A percentile compares a stretch with the other conserved stretches of the same genome.
phyloP scores from a whole-genome alignment of 2,888 invertebrate genomes.

The Harpalus rufipes region DNA sequence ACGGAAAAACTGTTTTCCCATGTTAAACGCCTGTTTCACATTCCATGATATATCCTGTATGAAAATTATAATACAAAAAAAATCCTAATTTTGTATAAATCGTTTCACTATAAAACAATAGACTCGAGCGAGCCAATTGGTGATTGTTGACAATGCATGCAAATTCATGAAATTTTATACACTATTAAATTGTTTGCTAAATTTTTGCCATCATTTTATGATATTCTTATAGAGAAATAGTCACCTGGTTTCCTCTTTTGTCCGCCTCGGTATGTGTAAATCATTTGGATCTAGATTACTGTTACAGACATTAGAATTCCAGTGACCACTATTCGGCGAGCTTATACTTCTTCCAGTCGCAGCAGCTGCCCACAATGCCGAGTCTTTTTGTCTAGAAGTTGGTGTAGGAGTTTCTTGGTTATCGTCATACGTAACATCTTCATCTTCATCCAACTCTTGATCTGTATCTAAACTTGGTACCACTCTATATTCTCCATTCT shows the following conservation, averaged over 20 bases:
- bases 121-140: too few relatives aligned
- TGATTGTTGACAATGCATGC: too few relatives aligned
- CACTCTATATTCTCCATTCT: slow-evolving; percentile 86
- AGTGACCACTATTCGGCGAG: slow-evolving; percentile 67
- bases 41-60: too few relatives aligned
- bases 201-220: too few relatives aligned
- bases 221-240: slow-evolving; percentile 67
- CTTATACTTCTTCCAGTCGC: slow-evolving; percentile 72
- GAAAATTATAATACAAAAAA: too few relatives aligned
- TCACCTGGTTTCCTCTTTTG: slow-evolving; percentile 82
- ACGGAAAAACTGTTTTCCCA: too few relatives aligned
- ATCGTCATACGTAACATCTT: slow-evolving; percentile 78
- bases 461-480: slow-evolving; percentile 82
- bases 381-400: slow-evolving; percentile 69
- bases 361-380: slow-evolving; percentile 71
- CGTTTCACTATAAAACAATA: too few relatives aligned
- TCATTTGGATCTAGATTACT: slow-evolving; percentile 76
- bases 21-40: too few relatives aligned
- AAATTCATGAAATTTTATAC: too few relatives aligned
- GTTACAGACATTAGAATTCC: slow-evolving; percentile 63
- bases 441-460: slow-evolving; percentile 82
- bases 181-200: too few relatives aligned
- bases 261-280: slow-evolving; percentile 81
- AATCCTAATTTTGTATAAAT: too few relatives aligned
- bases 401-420: slow-evolving; percentile 73